Conservation (phyloP, 2,113 vertebrate genomes). For the Seriola aureovittata region DNA sequence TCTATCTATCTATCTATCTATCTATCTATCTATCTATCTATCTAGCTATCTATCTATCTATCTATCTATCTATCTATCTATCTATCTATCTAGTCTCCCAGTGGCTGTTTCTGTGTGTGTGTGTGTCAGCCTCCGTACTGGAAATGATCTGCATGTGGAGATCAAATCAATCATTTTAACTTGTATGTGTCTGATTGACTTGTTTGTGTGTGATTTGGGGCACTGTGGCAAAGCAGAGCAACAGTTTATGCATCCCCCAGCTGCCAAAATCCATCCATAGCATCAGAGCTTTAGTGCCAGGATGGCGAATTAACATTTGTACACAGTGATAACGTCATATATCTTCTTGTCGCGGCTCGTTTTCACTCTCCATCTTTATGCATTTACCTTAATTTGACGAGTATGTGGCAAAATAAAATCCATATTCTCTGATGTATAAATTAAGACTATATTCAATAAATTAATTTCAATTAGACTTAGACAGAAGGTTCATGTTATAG, state of each 20-base stretch:
- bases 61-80: not conserved
- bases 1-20: conserved; percentile 9
- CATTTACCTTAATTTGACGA: not conserved
- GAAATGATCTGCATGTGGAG: conserved; percentile 7
- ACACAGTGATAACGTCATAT: not conserved
- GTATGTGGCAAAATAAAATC: not conserved
- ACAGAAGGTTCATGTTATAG: not conserved
- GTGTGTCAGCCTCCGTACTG: not conserved
- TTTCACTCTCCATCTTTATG: not conserved
- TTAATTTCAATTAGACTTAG: not conserved
- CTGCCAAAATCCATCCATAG: not conserved
- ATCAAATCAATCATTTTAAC: conserved; percentile 55
- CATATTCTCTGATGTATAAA: not conserved
- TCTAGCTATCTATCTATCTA: conserved; percentile 7
- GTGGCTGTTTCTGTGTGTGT: not conserved
- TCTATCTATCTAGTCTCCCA: not conserved
- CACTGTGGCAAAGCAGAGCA: not conserved
- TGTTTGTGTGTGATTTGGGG: not conserved
- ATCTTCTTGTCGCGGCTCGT: no score
- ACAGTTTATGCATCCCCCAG: not conserved
- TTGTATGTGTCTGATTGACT: conserved; percentile 17
- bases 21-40: conserved; percentile 11
- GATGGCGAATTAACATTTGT: no score
- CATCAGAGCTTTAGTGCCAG: no score
- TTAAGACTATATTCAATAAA: not conserved